These are phyloP conservation scores for Xylocampa areola DNA, from an alignment of 2,888 invertebrate species.

Conservation along the genomic window DNA sequence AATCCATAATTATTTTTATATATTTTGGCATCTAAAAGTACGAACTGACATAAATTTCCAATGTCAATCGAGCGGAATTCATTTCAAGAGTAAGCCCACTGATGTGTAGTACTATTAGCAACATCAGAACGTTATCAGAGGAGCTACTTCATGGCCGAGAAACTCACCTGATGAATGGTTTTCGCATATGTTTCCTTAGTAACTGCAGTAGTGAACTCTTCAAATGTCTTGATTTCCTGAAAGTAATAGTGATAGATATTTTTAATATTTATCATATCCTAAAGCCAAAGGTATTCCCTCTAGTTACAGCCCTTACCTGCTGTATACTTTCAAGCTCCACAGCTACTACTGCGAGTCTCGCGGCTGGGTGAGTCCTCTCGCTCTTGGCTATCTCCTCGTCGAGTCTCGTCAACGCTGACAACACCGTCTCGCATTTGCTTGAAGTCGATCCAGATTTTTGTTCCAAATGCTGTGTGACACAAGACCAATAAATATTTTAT, in stretches of 20 bases:
- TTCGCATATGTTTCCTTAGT: conserved; percentile 78
- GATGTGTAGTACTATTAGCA: no score
- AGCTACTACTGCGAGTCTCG: conserved; percentile 78
- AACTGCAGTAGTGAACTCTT: conserved; percentile 67
- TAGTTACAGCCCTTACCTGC: conserved; percentile 68
- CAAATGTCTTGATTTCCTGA: conserved; percentile 81
- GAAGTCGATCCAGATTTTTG: conserved; percentile 60
- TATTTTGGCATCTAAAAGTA: no score
- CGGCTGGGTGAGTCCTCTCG: conserved; percentile 76
- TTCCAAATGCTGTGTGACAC: conserved; percentile 19
- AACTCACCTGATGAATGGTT: conserved; percentile 82
- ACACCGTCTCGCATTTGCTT: conserved; percentile 75
- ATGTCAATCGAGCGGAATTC: no score
- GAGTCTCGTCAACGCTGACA: conserved; percentile 76
- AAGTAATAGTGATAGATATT: conserved; percentile 16
- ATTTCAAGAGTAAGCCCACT: no score
- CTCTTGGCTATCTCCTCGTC: conserved; percentile 78
- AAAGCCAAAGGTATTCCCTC: no score
- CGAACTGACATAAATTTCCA: no score
- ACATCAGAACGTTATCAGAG: no score
- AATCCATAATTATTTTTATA: no score
- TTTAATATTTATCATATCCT: no score
- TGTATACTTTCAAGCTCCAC: conserved; percentile 80
- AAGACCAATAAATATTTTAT: no score
- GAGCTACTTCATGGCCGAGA: no score